phyloP scores from a whole-genome alignment of 2,888 invertebrate species.

The Dynastes maya region DNA sequence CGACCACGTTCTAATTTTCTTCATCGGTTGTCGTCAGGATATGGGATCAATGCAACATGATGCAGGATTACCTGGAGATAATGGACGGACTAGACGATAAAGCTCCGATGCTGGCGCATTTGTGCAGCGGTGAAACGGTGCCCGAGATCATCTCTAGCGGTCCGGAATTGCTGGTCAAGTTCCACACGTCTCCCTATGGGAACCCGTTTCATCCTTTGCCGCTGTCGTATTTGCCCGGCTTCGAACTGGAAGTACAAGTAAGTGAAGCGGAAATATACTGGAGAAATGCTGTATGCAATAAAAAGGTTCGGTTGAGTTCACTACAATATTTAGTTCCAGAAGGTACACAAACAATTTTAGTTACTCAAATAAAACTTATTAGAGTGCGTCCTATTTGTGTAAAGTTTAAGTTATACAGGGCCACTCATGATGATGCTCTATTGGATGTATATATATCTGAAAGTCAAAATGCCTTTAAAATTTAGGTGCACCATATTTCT shows the following conservation, averaged over 20 bases:
- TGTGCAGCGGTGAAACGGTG: constrained; percentile 88
- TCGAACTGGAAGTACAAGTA: constrained; percentile 88
- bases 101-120: constrained; percentile 82
- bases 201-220: constrained; percentile 87
- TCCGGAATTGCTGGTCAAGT: constrained; percentile 84
- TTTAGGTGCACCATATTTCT: too few relatives aligned
- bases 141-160: constrained; percentile 86
- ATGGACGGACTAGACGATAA: constrained; percentile 83
- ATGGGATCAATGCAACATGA: constrained; percentile 87
- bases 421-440: too few relatives aligned
- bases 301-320: too few relatives aligned
- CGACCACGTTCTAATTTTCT: constrained; percentile 3
- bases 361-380: too few relatives aligned
- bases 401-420: too few relatives aligned
- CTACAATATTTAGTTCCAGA: too few relatives aligned
- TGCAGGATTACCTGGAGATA: constrained; percentile 87
- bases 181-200: constrained; percentile 86
- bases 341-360: too few relatives aligned
- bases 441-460: too few relatives aligned
- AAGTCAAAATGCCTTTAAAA: too few relatives aligned
- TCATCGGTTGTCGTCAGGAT: constrained; percentile 72
- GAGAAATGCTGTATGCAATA: too few relatives aligned
- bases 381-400: too few relatives aligned
- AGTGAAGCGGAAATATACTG: constrained; percentile 55
- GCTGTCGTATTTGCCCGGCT: constrained; percentile 84